Evolutionary conservation across 2,797 vertebrate genomes (phyloP).

Genomic region (Melanotaenia nigrans): DNA sequence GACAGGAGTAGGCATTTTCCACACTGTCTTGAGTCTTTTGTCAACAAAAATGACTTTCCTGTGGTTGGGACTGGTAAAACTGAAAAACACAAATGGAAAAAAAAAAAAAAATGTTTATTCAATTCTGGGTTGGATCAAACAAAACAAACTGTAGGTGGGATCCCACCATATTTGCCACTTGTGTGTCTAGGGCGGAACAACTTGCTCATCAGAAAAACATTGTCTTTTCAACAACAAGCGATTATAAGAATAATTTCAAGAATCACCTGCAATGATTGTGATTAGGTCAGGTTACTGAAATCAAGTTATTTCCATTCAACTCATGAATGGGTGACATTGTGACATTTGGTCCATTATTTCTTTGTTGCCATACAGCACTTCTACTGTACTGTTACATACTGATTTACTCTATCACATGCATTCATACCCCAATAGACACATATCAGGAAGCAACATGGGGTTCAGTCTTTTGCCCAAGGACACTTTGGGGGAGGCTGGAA

Average conservation of each 20-base stretch:
- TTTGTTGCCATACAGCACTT: no score
- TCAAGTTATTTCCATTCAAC: no score
- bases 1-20: not conserved
- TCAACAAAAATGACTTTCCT: not conserved
- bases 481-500: no score
- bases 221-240: not conserved
- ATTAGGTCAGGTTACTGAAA: slow-evolving; percentile 10
- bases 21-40: not conserved
- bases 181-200: not conserved
- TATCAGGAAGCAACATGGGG: no score
- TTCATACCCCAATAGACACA: no score
- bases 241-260: not conserved
- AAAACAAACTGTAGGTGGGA: slow-evolving; percentile 21
- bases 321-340: no score
- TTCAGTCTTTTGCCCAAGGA: no score
- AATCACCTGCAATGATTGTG: slow-evolving; percentile 1
- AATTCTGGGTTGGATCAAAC: not conserved
- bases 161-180: not conserved
- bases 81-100: not conserved
- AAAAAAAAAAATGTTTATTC: slow-evolving; percentile 5
- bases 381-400: no score
- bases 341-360: no score
- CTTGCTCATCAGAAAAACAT: not conserved
- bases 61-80: not conserved
- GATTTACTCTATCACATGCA: no score